Evolutionary conservation across 2,113 vertebrate species (phyloP), one percentile per base, ranked within the genome.

Genomic region (Malurus alboscapulatus): DNA sequence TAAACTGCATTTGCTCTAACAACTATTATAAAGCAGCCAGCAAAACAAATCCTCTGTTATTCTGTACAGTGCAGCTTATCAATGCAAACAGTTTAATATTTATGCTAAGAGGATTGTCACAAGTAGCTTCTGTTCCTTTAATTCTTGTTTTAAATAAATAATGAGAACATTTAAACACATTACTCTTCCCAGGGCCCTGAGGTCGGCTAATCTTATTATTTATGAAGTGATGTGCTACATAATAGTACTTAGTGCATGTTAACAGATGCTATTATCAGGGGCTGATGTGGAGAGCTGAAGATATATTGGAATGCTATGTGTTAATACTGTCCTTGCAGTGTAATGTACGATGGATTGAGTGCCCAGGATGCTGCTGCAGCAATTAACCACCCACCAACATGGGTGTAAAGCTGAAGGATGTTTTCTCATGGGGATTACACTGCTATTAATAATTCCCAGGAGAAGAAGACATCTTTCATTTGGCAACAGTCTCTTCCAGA

Each of bases 211-310:
- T 99, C 99, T 98, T 99, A 99, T 99, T 99, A 99, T 99, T 99
- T 99, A 99, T 99, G 99, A 99, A 99, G 98, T 99, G 99, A 99
- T 99, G 99, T 98, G 99, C 98, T 99, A 98, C 99, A 98, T 99
- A 99, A 99, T 98, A 98, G 99, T 99, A 98, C 99, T 99, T 99
- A 99, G 98, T 96, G 98, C 98, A 98, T 99, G 99, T 99, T 99
- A 99, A 99, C 99, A 99, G 99, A 99, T 98, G 99, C 99, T 99
- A 99, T 99, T 99, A 99, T 99, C 99, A 99, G 98, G 97, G 98
- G 97, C 98, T 97, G 98, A 98, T 98, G 98, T 98, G 95, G 98
- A 97, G 98, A 97, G 97, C 97, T 90, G 97, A 98, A 99, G 99
- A 99, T 99, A 99, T 99, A 99, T 99, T 98, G 98, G 98, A 98